Evolutionary conservation across 2,113 vertebrate species (phyloP).

Genomic region (Nematolebias whitei): DNA sequence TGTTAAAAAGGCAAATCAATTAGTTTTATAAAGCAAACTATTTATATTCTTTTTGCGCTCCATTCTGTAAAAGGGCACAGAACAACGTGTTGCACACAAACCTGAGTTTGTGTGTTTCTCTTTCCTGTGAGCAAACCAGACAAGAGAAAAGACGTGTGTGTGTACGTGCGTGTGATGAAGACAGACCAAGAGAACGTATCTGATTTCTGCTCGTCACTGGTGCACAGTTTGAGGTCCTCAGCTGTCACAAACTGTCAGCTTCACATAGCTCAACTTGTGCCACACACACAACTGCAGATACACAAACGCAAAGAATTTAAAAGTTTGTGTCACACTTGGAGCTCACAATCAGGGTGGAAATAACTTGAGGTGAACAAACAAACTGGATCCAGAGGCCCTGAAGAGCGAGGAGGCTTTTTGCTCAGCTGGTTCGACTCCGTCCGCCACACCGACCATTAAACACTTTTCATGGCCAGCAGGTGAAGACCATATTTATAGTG

Average conservation of each 20-base stretch:
- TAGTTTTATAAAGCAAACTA: no score
- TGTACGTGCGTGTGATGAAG: constrained; percentile 29
- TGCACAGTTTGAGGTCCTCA: constrained; percentile 60
- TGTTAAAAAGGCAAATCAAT: no score
- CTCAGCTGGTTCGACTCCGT: constrained; percentile 16
- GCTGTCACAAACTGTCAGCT: constrained; percentile 75
- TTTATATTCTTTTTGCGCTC: not conserved
- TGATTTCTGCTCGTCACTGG: constrained; percentile 70
- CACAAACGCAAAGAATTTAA: constrained; percentile 17
- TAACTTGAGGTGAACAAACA: constrained; percentile 26
- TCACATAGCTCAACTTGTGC: constrained; percentile 51
- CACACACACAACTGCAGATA: constrained; percentile 25
- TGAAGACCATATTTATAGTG: constrained; percentile 36
- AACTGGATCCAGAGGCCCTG: constrained; percentile 15
- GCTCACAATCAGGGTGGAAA: constrained; percentile 37
- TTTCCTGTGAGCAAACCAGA: constrained; percentile 29
- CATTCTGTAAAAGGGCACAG: not conserved
- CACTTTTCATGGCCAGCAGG: constrained; percentile 11
- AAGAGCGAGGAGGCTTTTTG: constrained; percentile 18
- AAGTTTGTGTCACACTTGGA: not conserved
- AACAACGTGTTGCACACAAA: not conserved
- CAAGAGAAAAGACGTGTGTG: constrained; percentile 19
- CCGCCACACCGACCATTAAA: not conserved
- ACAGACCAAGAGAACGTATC: constrained; percentile 55
- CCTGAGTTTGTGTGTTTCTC: not conserved